phyloP scores from a whole-genome alignment of 1,140 invertebrate genomes.

The roundworm (Caenorhabditis elegans) region DNA sequence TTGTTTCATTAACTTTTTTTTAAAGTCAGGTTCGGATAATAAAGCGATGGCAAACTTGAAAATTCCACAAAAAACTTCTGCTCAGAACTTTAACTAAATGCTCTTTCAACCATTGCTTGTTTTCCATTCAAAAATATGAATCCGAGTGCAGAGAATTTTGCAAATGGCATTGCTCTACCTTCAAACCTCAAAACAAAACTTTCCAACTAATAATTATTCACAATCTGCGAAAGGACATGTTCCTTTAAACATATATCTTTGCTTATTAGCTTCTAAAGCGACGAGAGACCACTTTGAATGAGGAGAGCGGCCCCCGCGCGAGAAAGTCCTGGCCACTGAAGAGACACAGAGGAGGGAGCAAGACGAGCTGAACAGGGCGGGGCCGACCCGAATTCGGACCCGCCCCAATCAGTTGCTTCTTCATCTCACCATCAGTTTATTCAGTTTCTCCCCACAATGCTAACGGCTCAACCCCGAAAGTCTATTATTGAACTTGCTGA shows the following conservation, averaged over 20 bases:
- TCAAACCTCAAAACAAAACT: no score
- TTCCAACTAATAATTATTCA: neutral
- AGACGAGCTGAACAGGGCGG: constrained; percentile 28
- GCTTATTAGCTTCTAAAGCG: neutral
- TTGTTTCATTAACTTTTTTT: neutral
- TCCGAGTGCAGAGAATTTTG: neutral
- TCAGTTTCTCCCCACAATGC: neutral
- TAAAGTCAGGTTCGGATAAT: no score
- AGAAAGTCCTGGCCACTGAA: neutral
- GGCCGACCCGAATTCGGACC: constrained; percentile 6
- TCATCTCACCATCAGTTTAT: neutral
- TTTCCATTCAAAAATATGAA: neutral
- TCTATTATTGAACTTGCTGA: constrained; percentile 57
- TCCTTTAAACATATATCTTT: constrained; percentile 1
- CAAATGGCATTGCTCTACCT: constrained; percentile 12
- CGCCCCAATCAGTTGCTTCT: constrained; percentile 34
- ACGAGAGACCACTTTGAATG: neutral
- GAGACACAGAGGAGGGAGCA: neutral
- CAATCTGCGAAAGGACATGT: neutral
- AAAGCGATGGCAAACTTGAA: no score
- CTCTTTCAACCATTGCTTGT: constrained; percentile 2
- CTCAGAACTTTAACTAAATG: no score
- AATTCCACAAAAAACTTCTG: no score
- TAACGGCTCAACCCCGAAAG: constrained; percentile 38
- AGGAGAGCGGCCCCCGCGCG: neutral